phyloP scores from a whole-genome alignment of 2,888 invertebrate species.

The Chrysolina americana region DNA sequence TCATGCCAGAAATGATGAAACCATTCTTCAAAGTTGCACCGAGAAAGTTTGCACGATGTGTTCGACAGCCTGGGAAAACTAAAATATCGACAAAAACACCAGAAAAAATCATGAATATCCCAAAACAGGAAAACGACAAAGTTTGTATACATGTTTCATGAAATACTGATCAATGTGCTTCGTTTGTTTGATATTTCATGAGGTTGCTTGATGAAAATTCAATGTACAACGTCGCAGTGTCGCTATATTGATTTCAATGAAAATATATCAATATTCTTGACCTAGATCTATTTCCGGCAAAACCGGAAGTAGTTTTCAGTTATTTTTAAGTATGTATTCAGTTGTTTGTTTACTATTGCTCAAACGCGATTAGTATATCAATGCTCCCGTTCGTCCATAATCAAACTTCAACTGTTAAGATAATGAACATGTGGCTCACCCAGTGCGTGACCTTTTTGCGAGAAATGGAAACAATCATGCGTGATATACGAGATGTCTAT shows the following conservation, averaged over 20 bases:
- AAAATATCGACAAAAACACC: not conserved
- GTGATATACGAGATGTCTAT: constrained; percentile 81
- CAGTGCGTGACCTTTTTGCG: constrained; percentile 84
- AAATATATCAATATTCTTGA: no score
- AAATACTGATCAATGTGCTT: no score
- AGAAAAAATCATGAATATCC: not conserved
- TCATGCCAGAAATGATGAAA: not conserved
- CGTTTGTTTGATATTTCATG: no score
- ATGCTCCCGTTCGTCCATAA: not conserved
- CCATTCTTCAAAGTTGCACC: not conserved
- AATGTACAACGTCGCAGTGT: no score
- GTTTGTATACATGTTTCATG: no score
- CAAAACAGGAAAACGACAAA: not conserved
- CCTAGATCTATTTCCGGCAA: no score
- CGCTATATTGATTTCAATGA: no score
- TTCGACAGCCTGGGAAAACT: not conserved
- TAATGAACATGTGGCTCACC: constrained; percentile 69
- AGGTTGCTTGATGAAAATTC: no score
- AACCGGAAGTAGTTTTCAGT: no score
- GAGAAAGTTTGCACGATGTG: not conserved
- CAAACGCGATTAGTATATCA: not conserved
- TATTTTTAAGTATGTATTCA: no score
- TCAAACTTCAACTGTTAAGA: not conserved
- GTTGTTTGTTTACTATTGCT: no score
- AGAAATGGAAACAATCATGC: constrained; percentile 85